Conservation (phyloP, 2,888 invertebrate genomes). For the Spilarctia lutea region DNA sequence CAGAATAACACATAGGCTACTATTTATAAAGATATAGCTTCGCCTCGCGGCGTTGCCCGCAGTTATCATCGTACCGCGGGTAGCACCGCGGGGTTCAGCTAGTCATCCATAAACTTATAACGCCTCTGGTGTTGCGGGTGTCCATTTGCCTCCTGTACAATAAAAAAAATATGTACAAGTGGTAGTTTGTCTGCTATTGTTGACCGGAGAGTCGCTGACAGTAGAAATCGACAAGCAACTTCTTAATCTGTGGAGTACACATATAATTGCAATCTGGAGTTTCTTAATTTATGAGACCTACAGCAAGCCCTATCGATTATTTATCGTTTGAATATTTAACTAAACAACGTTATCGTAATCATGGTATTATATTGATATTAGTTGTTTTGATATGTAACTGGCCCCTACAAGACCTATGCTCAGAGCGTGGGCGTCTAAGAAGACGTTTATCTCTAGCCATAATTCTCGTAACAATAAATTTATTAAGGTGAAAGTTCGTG, state of each 20-base stretch:
- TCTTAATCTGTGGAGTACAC: background rate
- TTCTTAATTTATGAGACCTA: background rate
- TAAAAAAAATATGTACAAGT: too few relatives aligned
- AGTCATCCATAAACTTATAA: too few relatives aligned
- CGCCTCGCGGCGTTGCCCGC: too few relatives aligned
- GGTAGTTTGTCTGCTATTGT: too few relatives aligned
- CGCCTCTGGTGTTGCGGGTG: too few relatives aligned
- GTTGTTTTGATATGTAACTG: background rate
- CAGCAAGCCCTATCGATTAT: background rate
- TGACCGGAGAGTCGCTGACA: background rate
- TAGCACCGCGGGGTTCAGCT: too few relatives aligned
- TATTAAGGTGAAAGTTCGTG: too few relatives aligned
- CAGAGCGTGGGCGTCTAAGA: background rate
- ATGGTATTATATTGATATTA: background rate
- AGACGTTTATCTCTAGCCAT: background rate
- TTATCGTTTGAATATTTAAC: background rate
- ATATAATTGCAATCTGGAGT: background rate
- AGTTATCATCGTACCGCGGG: too few relatives aligned
- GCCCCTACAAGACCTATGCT: background rate
- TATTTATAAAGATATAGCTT: too few relatives aligned
- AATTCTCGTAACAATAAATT: conserved; percentile 2
- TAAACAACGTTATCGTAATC: background rate
- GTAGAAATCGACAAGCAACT: background rate
- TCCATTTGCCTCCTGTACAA: too few relatives aligned
- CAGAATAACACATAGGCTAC: too few relatives aligned